A percentile compares a stretch with the other conserved stretches of the same genome.
Conservation (phyloP, 2,797 vertebrate genomes). For the Megalops cyprinoides region DNA sequence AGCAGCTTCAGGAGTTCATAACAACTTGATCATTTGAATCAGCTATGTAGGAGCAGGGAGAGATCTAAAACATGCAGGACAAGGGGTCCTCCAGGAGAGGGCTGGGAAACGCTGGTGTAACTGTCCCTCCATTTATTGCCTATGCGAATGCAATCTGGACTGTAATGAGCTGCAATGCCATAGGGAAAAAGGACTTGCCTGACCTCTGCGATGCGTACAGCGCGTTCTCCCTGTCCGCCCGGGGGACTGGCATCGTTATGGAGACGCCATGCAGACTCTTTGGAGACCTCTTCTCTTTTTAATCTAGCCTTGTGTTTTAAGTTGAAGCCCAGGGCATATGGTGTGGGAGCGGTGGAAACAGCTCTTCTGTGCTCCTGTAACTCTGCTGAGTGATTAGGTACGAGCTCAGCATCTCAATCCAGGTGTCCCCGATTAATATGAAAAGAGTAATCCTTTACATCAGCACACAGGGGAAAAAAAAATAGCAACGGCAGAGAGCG, state of each 20-base stretch:
- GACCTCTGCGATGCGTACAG: not conserved
- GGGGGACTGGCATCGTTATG: conserved; percentile 47
- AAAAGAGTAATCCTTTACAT: not conserved
- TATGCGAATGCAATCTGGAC: not conserved
- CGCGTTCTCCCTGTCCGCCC: conserved; percentile 21
- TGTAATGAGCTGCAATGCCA: no score
- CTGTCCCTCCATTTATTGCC: not conserved
- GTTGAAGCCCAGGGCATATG: no score
- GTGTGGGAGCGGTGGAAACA: no score
- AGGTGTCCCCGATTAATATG: not conserved
- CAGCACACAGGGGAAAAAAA: not conserved
- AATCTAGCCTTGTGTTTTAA: not conserved
- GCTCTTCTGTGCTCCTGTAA: no score
- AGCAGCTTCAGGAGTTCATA: no score
- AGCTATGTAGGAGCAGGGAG: no score
- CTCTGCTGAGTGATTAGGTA: not conserved
- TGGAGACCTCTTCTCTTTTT: conserved; percentile 26
- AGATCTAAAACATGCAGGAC: no score
- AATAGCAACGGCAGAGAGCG: no score
- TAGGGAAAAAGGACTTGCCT: not conserved
- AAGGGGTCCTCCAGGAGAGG: no score
- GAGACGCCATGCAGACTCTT: conserved; percentile 31
- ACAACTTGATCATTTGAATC: no score
- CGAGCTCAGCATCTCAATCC: not conserved
- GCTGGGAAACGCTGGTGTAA: no score